Conservation (phyloP, 2,113 vertebrate genomes). For the Gymnogyps californianus region DNA sequence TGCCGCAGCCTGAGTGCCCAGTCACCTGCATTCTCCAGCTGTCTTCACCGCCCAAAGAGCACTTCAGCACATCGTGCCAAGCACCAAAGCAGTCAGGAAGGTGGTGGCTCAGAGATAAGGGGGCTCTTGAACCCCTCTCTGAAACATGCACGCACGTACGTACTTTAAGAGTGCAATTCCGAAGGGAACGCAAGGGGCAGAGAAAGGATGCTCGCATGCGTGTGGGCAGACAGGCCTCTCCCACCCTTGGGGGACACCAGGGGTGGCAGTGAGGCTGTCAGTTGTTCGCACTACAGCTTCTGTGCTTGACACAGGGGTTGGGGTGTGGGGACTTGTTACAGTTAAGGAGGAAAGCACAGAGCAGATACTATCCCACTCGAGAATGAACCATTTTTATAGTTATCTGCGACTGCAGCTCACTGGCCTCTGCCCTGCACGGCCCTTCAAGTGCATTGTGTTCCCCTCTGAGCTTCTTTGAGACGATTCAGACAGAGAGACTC, state of each 20-base stretch:
- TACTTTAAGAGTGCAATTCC: rapidly evolving
- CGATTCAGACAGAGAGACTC: neutral
- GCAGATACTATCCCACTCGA: neutral
- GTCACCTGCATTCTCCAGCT: neutral
- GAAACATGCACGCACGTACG: neutral
- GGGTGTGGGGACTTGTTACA: neutral
- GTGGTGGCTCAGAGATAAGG: neutral
- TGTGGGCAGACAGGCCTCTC: neutral
- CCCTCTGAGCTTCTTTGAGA: neutral
- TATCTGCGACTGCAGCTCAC: neutral
- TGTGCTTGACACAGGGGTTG: rapidly evolving
- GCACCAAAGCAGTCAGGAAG: neutral
- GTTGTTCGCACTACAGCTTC: neutral
- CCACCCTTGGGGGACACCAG: rapidly evolving
- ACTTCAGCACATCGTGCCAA: neutral
- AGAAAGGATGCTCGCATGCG: rapidly evolving
- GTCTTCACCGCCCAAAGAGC: neutral
- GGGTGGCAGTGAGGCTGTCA: neutral
- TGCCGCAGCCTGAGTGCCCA: rapidly evolving
- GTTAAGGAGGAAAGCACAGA: neutral
- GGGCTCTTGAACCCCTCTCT: neutral
- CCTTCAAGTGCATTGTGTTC: neutral
- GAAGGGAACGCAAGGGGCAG: rapidly evolving
- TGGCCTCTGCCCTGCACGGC: neutral
- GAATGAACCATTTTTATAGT: rapidly evolving